phyloP scores from a whole-genome alignment of 2,113 vertebrate genomes.

The Dicentrarchus labrax region DNA sequence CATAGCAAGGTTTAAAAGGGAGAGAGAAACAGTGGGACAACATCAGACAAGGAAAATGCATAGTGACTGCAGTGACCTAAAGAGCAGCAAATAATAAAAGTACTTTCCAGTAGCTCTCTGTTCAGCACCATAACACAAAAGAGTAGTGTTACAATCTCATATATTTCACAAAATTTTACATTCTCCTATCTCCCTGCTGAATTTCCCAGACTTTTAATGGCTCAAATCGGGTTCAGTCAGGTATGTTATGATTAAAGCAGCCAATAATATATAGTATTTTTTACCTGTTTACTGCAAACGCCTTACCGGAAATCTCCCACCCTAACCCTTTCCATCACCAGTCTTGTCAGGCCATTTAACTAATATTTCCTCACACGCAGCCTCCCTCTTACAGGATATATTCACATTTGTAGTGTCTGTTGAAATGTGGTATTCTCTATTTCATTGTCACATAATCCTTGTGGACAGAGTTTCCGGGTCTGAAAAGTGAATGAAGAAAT shows the following conservation, averaged over 20 bases:
- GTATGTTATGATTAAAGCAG: not conserved
- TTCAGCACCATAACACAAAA: not conserved
- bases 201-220: not conserved
- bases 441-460: no score
- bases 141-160: not conserved
- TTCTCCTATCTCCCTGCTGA: not conserved
- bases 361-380: not conserved
- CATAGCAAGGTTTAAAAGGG: not conserved
- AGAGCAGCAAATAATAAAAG: not conserved
- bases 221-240: conserved; percentile 1
- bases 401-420: not conserved
- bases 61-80: not conserved
- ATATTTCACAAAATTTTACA: not conserved
- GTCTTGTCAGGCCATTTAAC: not conserved
- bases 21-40: not conserved
- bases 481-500: no score
- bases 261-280: not conserved
- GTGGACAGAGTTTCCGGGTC: no score
- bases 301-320: not conserved
- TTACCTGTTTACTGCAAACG: not conserved
- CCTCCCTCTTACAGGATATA: not conserved
- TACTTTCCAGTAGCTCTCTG: not conserved
- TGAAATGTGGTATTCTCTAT: no score
- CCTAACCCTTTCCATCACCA: not conserved
- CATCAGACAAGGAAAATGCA: not conserved